These are phyloP conservation scores for Lacerta viridis DNA, from an alignment of 2,797 vertebrate genomes.

Conservation along the genomic window DNA sequence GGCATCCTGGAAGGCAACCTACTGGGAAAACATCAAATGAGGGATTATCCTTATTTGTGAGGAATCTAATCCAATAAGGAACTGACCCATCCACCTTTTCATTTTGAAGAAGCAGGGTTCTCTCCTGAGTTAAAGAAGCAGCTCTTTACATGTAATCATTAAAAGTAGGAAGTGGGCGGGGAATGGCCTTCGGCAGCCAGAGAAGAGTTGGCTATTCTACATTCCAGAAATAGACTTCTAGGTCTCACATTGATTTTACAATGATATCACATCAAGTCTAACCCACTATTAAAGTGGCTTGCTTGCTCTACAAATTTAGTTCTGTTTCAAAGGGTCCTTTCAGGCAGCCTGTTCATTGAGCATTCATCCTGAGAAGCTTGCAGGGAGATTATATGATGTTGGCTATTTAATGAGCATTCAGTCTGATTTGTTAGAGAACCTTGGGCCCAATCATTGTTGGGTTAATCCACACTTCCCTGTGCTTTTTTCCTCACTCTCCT, in stretches of 20 bases:
- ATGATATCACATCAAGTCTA: not conserved
- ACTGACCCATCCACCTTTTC: conserved; percentile 5
- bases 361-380: too few species aligned
- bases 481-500: too few species aligned
- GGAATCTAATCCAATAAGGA: conserved; percentile 22
- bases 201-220: not conserved
- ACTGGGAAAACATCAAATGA: conserved; percentile 41
- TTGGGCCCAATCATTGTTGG: too few species aligned
- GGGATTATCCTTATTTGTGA: conserved; percentile 30
- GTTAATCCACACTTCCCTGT: too few species aligned
- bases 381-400: too few species aligned
- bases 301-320: too few species aligned
- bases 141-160: conserved; percentile 44
- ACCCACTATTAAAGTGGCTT: not conserved
- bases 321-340: too few species aligned
- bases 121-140: rapidly evolving
- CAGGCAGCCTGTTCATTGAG: too few species aligned
- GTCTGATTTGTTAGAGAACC: too few species aligned
- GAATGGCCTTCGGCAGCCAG: not conserved
- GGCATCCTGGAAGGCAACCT: conserved; percentile 35
- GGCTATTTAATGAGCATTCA: too few species aligned
- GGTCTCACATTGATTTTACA: not conserved
- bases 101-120: conserved; percentile 10
- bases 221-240: not conserved
- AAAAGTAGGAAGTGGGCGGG: not conserved